These are phyloP conservation scores for Lucilia cuprina DNA, from an alignment of 1,140 invertebrate genomes.

Conservation along the genomic window DNA sequence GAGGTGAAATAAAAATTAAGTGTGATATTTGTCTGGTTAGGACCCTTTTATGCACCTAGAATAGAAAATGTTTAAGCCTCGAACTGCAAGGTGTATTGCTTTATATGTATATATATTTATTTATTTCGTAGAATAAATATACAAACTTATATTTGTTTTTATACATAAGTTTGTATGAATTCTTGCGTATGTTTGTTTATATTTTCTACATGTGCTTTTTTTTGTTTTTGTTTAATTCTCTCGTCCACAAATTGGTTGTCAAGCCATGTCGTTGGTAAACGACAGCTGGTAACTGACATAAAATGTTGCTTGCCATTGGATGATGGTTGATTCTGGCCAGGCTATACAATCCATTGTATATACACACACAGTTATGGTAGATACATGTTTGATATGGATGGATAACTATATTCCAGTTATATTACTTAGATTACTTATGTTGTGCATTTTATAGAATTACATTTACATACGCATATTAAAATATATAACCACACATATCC, in stretches of 20 bases:
- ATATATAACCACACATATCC: not conserved
- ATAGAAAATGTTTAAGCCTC: no score
- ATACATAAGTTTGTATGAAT: not conserved
- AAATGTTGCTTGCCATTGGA: not conserved
- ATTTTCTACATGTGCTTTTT: no score
- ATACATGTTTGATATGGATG: not conserved
- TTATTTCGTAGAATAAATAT: no score
- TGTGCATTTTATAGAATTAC: not conserved
- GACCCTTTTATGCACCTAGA: no score
- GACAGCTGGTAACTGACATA: constrained; percentile 3
- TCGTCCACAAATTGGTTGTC: constrained; percentile 4
- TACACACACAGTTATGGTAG: not conserved
- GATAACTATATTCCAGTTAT: not conserved
- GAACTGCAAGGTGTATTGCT: no score
- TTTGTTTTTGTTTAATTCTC: not conserved
- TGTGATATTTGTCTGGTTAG: no score
- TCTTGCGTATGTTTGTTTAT: not conserved
- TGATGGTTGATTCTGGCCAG: not conserved
- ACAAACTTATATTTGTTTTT: no score
- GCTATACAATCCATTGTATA: not conserved
- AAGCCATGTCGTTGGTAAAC: not conserved
- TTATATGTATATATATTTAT: no score
- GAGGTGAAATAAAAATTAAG: no score
- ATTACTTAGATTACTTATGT: not conserved
- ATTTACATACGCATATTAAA: not conserved